A percentile compares a stretch with the other conserved stretches of the same genome.
Conservation (phyloP, 2,113 vertebrate genomes). For the Heterocephalus glaber region DNA sequence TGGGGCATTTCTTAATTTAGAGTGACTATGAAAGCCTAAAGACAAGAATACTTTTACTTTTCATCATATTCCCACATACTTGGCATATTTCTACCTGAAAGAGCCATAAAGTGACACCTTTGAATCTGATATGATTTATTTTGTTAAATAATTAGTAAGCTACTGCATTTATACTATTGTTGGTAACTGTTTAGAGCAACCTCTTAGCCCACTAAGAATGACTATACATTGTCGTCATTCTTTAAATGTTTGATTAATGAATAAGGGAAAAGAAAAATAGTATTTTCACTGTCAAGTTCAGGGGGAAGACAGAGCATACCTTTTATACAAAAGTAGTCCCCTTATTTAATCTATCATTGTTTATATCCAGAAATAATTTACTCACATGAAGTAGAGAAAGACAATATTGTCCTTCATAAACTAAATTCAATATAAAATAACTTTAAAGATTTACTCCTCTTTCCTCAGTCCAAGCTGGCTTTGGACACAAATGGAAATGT, state of each 20-base stretch:
- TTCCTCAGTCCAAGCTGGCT: neutral
- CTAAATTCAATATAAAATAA: conserved; percentile 29
- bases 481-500: neutral
- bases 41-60: neutral
- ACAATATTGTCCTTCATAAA: conserved; percentile 18
- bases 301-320: neutral
- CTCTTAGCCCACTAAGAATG: neutral
- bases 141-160: neutral
- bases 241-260: conserved; percentile 45
- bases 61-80: neutral
- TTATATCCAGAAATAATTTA: conserved; percentile 9
- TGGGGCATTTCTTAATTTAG: conserved; percentile 13
- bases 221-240: neutral
- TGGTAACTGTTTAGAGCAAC: neutral
- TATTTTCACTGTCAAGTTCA: conserved; percentile 43
- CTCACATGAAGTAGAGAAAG: neutral
- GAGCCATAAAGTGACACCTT: neutral
- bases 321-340: neutral
- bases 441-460: neutral
- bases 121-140: neutral
- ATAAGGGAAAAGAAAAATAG: conserved; percentile 8
- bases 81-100: neutral
- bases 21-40: neutral
- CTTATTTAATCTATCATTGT: neutral
- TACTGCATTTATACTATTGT: neutral